phyloP scores from a whole-genome alignment of 2,888 invertebrate species.

The Netelia melanura region DNA sequence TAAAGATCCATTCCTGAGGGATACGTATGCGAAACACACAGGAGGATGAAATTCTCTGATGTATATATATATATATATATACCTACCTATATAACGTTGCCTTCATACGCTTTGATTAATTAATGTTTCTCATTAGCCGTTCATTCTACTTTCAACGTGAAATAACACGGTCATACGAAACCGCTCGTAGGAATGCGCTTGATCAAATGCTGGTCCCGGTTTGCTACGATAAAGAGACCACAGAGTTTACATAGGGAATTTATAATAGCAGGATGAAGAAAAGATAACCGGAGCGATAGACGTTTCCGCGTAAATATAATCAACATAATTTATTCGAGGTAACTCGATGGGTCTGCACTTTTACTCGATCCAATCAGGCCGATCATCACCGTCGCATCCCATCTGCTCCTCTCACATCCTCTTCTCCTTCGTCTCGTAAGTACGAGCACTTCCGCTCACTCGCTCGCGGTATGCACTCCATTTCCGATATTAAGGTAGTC shows the following conservation, averaged over 20 bases:
- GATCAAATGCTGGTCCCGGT: too few species aligned
- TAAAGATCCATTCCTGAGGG: too few species aligned
- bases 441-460: conserved; percentile 8
- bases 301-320: background rate
- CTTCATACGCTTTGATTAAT: background rate
- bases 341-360: background rate
- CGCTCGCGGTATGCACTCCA: conserved; percentile 50
- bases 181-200: too few species aligned
- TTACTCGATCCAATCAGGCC: background rate
- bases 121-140: background rate
- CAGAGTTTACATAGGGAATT: too few species aligned
- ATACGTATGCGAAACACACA: too few species aligned
- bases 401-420: background rate
- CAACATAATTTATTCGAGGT: background rate
- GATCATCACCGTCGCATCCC: background rate
- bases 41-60: too few species aligned
- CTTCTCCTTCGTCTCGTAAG: conserved; percentile 26
- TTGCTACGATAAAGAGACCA: too few species aligned
- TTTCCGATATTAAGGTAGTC: conserved; percentile 57
- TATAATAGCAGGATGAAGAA: background rate
- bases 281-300: background rate
- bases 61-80: too few species aligned
- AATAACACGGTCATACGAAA: background rate
- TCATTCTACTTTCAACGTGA: background rate
- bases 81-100: too few species aligned